Base-by-base conservation (phyloP, 2,888 invertebrate species). In the Eupithecia abbreviata region DNA sequence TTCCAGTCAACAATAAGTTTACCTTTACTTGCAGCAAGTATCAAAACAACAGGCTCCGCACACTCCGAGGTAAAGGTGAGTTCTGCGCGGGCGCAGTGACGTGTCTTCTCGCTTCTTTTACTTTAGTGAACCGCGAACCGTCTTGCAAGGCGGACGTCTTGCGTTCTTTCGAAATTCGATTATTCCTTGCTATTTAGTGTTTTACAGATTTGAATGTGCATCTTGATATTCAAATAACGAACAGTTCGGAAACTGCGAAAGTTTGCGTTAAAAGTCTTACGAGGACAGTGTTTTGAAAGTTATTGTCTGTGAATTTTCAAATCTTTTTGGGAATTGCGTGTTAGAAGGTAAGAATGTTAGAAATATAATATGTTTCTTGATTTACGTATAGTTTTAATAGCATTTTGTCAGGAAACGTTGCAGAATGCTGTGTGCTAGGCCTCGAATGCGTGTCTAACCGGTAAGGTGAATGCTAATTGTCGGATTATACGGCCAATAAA, bases 11-110 rank as follows among this genome's bases (percentile, higher is more conserved):
- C 7, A 58, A 58, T 66, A 41, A 41, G 15, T 42, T 66, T 9
- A 15, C 12, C 13, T 65, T 18, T 30, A 62, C 6, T n/a, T 45
- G 10, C 13, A 62, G 69, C 74, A 88, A 91, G 87, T 87, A 91
- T 89, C 91, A 93, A 93, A 84, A 85, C 73, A 68, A 51, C 84
- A 55, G 15, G 77, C 81, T 84, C 88, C 79, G 65, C 73, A 83
- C 88, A 88, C 72, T 42, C 79, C 83, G 80, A 90, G 90, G 92
- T 91, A 93, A 94, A 94, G 93, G 94, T 94, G 92, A 93, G 91
- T 86, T 86, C 88, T 87, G 91, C 92, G 90, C 93, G 90, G 90
- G 93, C 93, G 93, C 93, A 91, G 91, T 93, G 93, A 93, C 94
- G 93, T 93, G 93, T 93, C 90, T 90, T 90, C 91, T 90, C 90